These are phyloP conservation scores for Calosoma granatense DNA, from an alignment of 1,140 invertebrate species.

Conservation along the genomic window DNA sequence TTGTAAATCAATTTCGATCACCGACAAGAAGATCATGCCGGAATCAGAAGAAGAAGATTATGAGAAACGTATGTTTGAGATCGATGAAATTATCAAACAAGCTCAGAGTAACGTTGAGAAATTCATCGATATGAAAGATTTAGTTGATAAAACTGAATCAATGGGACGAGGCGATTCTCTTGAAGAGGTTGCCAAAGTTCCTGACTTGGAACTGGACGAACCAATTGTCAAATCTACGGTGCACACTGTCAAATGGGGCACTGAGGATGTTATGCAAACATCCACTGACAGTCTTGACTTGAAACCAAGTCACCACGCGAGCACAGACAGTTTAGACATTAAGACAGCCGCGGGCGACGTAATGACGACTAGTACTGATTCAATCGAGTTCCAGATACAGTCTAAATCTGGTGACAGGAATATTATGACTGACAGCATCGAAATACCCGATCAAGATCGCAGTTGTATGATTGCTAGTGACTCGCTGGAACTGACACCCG, in stretches of 20 bases:
- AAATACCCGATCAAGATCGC: conserved; percentile 32
- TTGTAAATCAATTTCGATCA: conserved; percentile 53
- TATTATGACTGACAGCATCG: conserved; percentile 40
- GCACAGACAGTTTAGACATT: conserved; percentile 47
- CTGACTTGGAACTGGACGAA: conserved; percentile 38
- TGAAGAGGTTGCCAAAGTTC: conserved; percentile 39
- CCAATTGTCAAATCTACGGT: conserved; percentile 26
- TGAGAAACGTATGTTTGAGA: conserved; percentile 60
- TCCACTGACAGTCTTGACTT: conserved; percentile 53
- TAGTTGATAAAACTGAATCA: conserved; percentile 36
- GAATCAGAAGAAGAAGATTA: conserved; percentile 50
- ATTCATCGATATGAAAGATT: conserved; percentile 44
- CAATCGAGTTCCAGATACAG: conserved; percentile 42
- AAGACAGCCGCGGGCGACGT: conserved; percentile 39
- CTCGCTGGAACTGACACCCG: conserved; percentile 36
- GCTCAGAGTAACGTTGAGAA: conserved; percentile 59
- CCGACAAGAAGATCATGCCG: conserved; percentile 34
- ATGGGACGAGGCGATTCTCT: conserved; percentile 38
- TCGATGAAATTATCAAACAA: conserved; percentile 62
- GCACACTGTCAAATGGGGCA: conserved; percentile 27
- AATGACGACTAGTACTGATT: conserved; percentile 52
- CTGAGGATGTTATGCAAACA: conserved; percentile 44
- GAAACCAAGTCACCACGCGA: conserved; percentile 38
- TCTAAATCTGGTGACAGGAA: conserved; percentile 25
- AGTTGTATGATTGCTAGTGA: conserved; percentile 34